phyloP scores from a whole-genome alignment of 2,113 vertebrate species.

The Addax nasomaculatus region DNA sequence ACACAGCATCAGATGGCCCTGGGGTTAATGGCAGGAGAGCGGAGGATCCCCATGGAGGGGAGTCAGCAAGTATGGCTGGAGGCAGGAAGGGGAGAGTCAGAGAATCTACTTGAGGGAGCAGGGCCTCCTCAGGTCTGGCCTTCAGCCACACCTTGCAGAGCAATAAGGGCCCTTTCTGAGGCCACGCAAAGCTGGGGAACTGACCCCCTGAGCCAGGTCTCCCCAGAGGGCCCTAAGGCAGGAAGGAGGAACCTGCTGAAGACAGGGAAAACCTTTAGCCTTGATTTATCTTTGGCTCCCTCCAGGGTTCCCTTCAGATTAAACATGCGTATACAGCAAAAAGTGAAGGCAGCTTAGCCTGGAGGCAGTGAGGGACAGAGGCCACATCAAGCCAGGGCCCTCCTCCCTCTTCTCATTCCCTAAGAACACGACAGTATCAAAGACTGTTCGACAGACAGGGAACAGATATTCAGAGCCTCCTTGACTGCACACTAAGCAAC shows the following conservation, averaged over 20 bases:
- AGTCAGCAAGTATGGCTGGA: not conserved
- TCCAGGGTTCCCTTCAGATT: not conserved
- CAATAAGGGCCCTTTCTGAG: not conserved
- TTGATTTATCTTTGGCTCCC: not conserved
- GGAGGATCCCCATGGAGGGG: not conserved
- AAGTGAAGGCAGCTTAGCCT: not conserved
- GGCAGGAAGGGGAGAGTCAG: not conserved
- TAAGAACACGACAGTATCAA: not conserved
- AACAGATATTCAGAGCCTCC: not conserved
- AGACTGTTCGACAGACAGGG: not conserved
- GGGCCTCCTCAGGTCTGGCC: not conserved
- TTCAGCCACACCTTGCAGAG: not conserved
- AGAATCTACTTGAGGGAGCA: not conserved
- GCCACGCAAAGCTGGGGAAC: not conserved
- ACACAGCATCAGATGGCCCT: not conserved
- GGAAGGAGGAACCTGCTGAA: not conserved
- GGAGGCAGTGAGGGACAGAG: not conserved
- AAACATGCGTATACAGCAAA: not conserved
- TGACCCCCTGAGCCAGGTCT: not conserved
- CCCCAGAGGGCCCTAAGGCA: not conserved
- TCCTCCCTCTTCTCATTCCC: not conserved
- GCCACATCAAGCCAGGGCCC: not conserved
- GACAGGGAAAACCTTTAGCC: not conserved
- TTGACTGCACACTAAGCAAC: not conserved
- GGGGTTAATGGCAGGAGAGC: not conserved